Base-by-base conservation (phyloP, 2,113 vertebrate genomes). In the Tyrannus savana region DNA sequence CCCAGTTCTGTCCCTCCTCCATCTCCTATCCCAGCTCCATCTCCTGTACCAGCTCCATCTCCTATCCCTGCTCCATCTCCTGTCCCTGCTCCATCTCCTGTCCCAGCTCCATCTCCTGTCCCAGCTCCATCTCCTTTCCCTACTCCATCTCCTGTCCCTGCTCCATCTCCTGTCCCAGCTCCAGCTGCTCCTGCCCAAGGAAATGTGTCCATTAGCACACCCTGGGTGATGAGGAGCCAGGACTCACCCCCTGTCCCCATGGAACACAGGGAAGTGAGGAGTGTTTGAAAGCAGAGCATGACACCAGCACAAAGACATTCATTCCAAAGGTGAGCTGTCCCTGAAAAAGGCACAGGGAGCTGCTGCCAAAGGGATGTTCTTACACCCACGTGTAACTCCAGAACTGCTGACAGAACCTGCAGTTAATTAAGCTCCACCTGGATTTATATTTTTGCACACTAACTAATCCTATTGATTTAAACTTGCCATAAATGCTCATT, bases 401-500 rank as follows among this genome's bases (percentile, higher is more conserved):
- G 23, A 53, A 8, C 79, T 41, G 79, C 90, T 50, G 75, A 44
- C 42, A 49, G 53, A 13, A 74, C 69, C 21, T 68, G 79, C 31
- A 53, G 44, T 76, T 93, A 64, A 95, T 94, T 90, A 84, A 89
- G 59, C 56, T 30, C 50, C 84, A 41, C 28, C 74, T 33, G 64
- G 69, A 84, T 73, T 95, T 68, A 89, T 64, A 64, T 31, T 87
- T 89, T 64, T 60, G 44, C 77, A 75, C 28, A 68, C 44, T 75
- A 78, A 87, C 47, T 12, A 69, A 94, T 72, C n/a, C 56, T 42
- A 87, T 75, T 42, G 73, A 84, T 91, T 95, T 75, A 81, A 82
- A 49, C 28, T 66, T 35, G 4, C 53, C 67, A 64, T 62, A 79
- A 85, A 83, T 14, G 83, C 30, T 30, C 58, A 35, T 91, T 68